These are phyloP conservation scores for Echeneis naucrates DNA, from an alignment of 2,797 vertebrate species.

Conservation along the genomic window DNA sequence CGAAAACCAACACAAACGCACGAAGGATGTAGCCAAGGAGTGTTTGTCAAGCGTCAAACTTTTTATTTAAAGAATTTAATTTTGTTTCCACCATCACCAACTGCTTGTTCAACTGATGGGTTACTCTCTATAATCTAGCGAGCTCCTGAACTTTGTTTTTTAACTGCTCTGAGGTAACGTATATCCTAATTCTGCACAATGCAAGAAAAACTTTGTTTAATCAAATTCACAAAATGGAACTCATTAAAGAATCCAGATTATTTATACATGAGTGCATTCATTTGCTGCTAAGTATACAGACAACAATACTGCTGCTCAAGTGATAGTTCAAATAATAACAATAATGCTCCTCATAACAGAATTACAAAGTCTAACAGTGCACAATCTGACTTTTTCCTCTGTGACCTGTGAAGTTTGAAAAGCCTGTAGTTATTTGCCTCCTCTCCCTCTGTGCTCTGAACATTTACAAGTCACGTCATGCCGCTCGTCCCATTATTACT, in stretches of 20 bases:
- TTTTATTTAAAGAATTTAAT: not conserved
- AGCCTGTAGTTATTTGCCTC: conserved; percentile 69
- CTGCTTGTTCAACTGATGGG: no score
- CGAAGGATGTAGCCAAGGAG: no score
- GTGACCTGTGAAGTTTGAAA: conserved; percentile 66
- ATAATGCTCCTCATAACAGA: conserved; percentile 42
- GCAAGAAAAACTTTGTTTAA: no score
- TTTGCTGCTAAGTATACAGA: not conserved
- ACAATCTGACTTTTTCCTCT: conserved; percentile 50
- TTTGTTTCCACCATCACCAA: not conserved
- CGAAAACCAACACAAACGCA: no score
- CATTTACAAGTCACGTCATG: conserved; percentile 76
- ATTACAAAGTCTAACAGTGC: conserved; percentile 50
- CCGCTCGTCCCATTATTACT: conserved; percentile 65
- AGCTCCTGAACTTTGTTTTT: no score
- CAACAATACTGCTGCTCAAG: not conserved
- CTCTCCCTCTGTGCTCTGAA: conserved; percentile 51
- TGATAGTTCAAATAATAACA: conserved; percentile 10
- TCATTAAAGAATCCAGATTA: not conserved
- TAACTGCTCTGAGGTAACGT: no score
- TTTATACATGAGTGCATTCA: not conserved
- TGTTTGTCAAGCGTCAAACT: not conserved
- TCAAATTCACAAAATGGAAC: conserved; percentile 4
- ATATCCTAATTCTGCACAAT: no score
- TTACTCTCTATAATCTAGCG: no score